Evolutionary conservation across 2,888 invertebrate genomes (phyloP), one percentile per base, ranked within the genome.

Genomic region (Cheilosia impressa): DNA sequence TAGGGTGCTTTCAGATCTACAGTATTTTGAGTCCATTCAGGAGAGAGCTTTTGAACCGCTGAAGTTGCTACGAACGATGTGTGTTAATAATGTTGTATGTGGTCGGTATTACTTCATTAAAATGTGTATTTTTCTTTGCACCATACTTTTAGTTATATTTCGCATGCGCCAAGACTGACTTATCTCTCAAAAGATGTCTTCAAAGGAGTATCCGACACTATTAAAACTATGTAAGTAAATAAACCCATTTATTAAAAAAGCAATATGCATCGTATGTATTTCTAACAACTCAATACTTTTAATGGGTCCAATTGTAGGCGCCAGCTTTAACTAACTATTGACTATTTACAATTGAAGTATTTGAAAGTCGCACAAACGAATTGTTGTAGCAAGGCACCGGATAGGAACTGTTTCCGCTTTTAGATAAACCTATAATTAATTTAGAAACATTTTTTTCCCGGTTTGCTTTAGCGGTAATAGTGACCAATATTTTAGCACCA

Each of bases 151-250:
- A 96, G 96, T 88, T 95, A 95, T 88, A 95, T 96, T 90, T 94
- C 95, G 0, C 94, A 95, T 90, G 95, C 95, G 1, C 95, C 95
- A 10, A 93, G 93, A 88, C 91, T 96, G 68, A 94, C 93, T 77
- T 93, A 93, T 81, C 89, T 93, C 34, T 90, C 91, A 1, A 90
- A 90, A 83, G 91, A 92, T 87, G 91, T 92, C 0, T 91, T 93
- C 77, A 84, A 87, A 55, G 91, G 91, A 22, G 91, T 92, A 80
- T 91, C 92, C 13, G 89, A 90, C 4, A 90, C 91, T 19, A 90
- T 95, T 78, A 93, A 94, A 91, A 94, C 94, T 75, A 93, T 95
- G 95, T 95, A 91, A 93, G 94, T 93, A 55, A 15, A 41, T 93
- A 55, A 15, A 41, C 5, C 31, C 31, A 31, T 31, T 31, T 31